These are phyloP conservation scores for Mus caroli DNA, from an alignment of 2,797 vertebrate species.

Conservation along the genomic window DNA sequence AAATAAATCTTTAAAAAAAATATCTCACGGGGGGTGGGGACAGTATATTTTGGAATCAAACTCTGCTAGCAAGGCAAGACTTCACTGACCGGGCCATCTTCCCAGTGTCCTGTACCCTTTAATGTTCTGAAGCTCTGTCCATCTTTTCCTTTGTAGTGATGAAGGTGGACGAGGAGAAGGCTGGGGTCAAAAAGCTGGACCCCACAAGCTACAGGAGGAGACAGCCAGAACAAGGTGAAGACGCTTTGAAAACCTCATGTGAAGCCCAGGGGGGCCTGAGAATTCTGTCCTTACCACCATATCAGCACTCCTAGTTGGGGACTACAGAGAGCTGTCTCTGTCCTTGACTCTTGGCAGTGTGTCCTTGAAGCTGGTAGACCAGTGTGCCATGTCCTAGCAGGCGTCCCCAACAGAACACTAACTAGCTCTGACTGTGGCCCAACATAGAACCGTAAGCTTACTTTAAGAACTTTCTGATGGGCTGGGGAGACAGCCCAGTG, in stretches of 20 bases:
- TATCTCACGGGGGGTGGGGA: too few relatives aligned
- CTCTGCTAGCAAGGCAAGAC: neutral
- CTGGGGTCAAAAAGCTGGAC: conserved; percentile 88
- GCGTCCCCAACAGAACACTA: too few relatives aligned
- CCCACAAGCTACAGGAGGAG: conserved; percentile 89
- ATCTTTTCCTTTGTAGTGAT: conserved; percentile 75
- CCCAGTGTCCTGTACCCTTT: neutral
- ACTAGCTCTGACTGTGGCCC: neutral
- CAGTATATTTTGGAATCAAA: neutral
- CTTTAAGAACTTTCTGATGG: neutral
- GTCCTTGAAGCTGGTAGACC: neutral
- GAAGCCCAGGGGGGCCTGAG: neutral
- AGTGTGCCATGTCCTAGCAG: neutral
- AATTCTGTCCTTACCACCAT: neutral
- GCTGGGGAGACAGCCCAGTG: neutral
- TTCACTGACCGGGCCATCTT: neutral
- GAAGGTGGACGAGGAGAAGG: conserved; percentile 92
- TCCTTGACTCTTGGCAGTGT: neutral
- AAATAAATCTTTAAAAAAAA: neutral
- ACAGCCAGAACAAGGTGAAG: conserved; percentile 93
- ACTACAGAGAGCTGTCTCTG: neutral
- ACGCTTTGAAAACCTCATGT: conserved; percentile 17
- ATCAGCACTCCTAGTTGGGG: neutral
- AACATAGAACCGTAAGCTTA: neutral
- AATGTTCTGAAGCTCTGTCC: conserved; percentile 54